Percentiles rank a stretch among this genome's conserved stretches.
phyloP scores from a whole-genome alignment of 2,797 vertebrate genomes.

The Danio jaintianensis region DNA sequence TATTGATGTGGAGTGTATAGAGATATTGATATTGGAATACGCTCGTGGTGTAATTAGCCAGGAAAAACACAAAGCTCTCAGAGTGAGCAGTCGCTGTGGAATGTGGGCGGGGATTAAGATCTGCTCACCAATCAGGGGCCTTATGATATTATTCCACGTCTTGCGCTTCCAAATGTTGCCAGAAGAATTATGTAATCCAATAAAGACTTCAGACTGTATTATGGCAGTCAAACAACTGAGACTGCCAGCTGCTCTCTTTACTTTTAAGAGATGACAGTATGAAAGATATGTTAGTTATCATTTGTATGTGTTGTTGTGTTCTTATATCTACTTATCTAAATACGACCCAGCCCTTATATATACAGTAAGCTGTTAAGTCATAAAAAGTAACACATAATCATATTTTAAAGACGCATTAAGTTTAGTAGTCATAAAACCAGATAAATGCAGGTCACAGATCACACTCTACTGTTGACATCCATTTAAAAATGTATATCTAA shows the following conservation, averaged over 20 bases:
- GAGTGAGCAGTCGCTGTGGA: conserved; percentile 66
- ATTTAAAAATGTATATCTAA: conserved; percentile 2
- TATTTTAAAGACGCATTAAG: conserved; percentile 17
- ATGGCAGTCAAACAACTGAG: conserved; percentile 65
- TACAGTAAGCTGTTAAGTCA: background rate
- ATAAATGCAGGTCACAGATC: background rate
- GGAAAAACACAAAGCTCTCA: conserved; percentile 61
- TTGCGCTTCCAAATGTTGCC: conserved; percentile 67
- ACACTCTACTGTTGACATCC: background rate
- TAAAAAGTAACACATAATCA: background rate
- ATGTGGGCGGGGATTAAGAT: conserved; percentile 70
- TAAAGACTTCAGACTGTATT: conserved; percentile 73
- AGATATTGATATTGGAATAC: conserved; percentile 64
- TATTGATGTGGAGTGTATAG: conserved; percentile 34
- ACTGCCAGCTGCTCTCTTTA: conserved; percentile 55
- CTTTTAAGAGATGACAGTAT: conserved; percentile 45
- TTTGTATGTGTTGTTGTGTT: background rate
- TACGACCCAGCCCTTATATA: background rate
- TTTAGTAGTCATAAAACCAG: conserved; percentile 19
- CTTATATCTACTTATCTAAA: conserved; percentile 1
- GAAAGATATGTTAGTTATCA: conserved; percentile 11
- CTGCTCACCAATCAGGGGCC: conserved; percentile 64
- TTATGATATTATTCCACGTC: conserved; percentile 63
- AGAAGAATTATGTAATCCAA: conserved; percentile 76
- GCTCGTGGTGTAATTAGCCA: conserved; percentile 51